Conservation (phyloP, 92 coral and sea anemone species). For the Zoanthus sansibaricus region DNA sequence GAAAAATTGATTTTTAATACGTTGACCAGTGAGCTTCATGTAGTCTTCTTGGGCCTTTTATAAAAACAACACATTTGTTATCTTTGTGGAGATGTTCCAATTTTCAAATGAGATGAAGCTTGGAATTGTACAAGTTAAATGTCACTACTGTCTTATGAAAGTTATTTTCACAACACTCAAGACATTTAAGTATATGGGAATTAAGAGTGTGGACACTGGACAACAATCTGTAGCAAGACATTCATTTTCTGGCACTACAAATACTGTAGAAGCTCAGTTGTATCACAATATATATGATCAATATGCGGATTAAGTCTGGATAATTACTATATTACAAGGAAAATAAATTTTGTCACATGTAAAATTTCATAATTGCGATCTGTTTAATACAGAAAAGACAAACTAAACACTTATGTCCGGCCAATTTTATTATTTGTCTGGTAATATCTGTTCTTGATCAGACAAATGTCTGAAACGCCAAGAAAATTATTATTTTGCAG, state of each 20-base stretch:
- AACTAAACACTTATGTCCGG: neutral
- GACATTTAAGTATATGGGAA: neutral
- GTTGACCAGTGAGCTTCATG: constrained; percentile 1
- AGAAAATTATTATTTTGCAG: too few species aligned
- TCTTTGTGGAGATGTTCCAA: neutral
- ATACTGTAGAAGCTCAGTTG: neutral
- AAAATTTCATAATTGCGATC: neutral
- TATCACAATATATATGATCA: neutral
- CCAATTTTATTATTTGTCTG: neutral
- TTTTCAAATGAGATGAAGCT: neutral
- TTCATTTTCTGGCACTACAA: neutral
- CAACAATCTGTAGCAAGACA: neutral
- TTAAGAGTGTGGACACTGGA: neutral
- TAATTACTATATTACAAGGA: neutral
- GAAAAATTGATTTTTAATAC: neutral
- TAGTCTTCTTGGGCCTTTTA: neutral
- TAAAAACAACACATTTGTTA: neutral
- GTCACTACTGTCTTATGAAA: neutral
- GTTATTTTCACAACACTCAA: neutral
- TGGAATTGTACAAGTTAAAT: neutral
- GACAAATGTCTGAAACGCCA: too few species aligned
- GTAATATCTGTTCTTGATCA: too few species aligned
- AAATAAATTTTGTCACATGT: too few species aligned
- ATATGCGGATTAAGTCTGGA: neutral
- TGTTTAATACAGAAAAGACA: neutral